phyloP scores from a whole-genome alignment of 23 tunicate genomes.

The Trididemnum miniatum region DNA sequence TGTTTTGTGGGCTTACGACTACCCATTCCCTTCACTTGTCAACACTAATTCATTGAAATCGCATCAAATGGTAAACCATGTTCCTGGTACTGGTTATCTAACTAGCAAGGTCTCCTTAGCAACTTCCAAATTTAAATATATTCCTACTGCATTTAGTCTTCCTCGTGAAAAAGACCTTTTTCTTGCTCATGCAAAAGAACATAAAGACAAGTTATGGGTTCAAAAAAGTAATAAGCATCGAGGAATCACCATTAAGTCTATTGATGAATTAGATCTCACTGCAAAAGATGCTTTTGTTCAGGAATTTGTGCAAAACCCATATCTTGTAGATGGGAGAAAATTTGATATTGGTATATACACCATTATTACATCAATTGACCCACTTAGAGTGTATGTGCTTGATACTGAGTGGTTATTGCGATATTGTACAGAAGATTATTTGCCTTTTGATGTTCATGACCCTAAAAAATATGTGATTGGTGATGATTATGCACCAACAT shows the following conservation, averaged over 20 bases:
- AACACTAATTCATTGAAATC: conserved; percentile 24
- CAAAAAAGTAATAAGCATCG: conserved; percentile 89
- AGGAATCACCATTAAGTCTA: conserved; percentile 74
- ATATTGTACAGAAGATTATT: conserved; percentile 78
- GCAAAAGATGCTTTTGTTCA: conserved; percentile 82
- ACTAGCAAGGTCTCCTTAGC: conserved; percentile 87
- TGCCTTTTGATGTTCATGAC: conserved; percentile 76
- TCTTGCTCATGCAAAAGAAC: conserved; percentile 35
- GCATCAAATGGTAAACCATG: conserved; percentile 76
- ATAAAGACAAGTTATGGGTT: conserved; percentile 90
- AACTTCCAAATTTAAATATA: conserved; percentile 70
- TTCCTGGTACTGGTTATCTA: conserved; percentile 81
- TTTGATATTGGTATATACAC: conserved; percentile 97
- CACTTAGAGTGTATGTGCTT: conserved; percentile 71
- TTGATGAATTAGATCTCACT: conserved; percentile 53
- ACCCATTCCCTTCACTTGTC: conserved; percentile 76
- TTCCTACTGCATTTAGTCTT: conserved; percentile 84
- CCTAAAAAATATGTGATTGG: conserved; percentile 89
- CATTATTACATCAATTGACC: conserved; percentile 83
- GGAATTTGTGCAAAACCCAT: conserved; percentile 71
- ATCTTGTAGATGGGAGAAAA: conserved; percentile 68
- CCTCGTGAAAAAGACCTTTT: conserved; percentile 69
- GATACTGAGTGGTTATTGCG: conserved; percentile 89
- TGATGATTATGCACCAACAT: conserved; percentile 94
- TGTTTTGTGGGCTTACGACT: conserved; percentile 92